Evolutionary conservation across 2,888 invertebrate species (phyloP), one percentile per base, ranked within the genome.

Genomic region (Plusia festucae): DNA sequence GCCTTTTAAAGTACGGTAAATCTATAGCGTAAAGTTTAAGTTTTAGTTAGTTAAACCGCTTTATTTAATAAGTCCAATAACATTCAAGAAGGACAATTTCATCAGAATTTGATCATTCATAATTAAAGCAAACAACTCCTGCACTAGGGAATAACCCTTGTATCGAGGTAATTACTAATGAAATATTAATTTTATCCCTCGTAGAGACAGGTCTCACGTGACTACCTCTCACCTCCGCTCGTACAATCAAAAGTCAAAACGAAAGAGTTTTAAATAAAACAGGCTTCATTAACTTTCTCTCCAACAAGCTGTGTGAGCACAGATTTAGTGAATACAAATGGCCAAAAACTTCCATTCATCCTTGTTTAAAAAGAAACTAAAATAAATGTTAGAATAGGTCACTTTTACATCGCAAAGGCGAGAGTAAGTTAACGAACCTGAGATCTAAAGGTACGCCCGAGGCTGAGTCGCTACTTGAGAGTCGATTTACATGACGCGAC

Each of bases 361-460:
- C 56, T 73, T 63, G 30, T 80, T 73, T 40, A 32, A 27, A 9
- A 1, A 40, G 53, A 65, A 53, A 73, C 46, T 57, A 65, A 79
- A 70, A 69, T 59, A 65, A 63, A 67, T 64, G 55, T 61, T 40
- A 24, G 59, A 53, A 63, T 59, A 53, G 57, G 60, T 60, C 57
- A 73, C 58, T 59, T 30, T 53, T 51, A 68, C 55, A 55, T 49
- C 22, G 44, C 54, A 70, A 67, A 76, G 61, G 51, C 51, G 49
- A 40, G 34, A 53, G 63, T 44, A 55, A 68, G 55, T 65, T 81
- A 74, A 68, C 63, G 66, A 71, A 71, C 53, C 59, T 44, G 49
- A 73, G 74, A 69, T 79, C 69, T 66, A 59, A 70, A 65, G 59
- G 55, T 59, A 64, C 44, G 65, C 79, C 68, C 24, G 53, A 3